Evolutionary conservation across 2,797 vertebrate genomes (phyloP), one percentile per base, ranked within the genome.

Genomic region (Clarias laeviceps): DNA sequence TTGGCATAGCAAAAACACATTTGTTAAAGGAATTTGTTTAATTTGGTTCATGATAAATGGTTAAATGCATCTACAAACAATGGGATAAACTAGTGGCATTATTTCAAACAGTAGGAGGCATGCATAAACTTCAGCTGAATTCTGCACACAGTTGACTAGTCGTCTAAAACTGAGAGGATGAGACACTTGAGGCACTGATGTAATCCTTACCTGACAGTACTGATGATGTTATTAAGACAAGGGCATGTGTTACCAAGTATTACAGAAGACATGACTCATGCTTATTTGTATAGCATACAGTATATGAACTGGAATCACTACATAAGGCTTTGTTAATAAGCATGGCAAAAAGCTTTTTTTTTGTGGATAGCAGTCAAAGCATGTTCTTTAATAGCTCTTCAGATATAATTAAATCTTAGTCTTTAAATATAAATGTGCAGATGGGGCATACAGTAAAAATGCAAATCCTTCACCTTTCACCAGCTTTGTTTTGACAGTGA

Each of bases 341-440:
- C 27, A 50, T 6, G 54, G 37, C 61, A 80, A 27, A n/a, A 37
- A 56, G 68, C 45, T 66, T 32, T 29, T 50, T 68, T 74, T 74
- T 78, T 85, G 34, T 24, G 79, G 73, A 32, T 84, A 70, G 78
- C 80, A 88, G 76, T 73, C 81, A 77, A 85, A 78, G 18, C 72
- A 76, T 76, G 54, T 77, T 83, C 85, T 85, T 68, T 83, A 82
- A 84, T 84, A 83, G 24, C 66, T 85, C 62, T 80, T 79, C 84
- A 85, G 81, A 84, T 85, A 88, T 90, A 89, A 90, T 90, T 90
- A 90, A 88, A 87, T 82, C 85, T 89, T 82, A 57, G 82, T 88
- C 88, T 90, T 88, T 79, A 90, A 90, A 90, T 88, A 89, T 90
- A 88, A 86, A 89, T 84, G 86, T 89, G 87, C 89, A 90, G 88